These are phyloP conservation scores for Drosophila nebulosa DNA, from an alignment of 1,140 invertebrate genomes.

Conservation along the genomic window DNA sequence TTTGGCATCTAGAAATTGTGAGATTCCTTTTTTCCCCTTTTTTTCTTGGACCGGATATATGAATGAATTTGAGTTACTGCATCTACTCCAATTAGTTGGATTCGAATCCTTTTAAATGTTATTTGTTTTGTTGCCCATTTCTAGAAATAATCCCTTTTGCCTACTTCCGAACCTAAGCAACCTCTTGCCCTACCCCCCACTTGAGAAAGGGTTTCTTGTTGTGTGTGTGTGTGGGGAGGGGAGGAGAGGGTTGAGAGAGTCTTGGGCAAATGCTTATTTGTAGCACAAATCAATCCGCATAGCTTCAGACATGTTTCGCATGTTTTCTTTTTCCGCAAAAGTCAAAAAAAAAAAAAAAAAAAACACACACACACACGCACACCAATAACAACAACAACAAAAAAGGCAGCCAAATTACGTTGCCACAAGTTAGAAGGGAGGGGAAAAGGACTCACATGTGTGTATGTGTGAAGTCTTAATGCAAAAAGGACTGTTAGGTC, in stretches of 20 bases:
- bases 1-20: background rate
- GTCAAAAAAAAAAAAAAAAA: background rate
- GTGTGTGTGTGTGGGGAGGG: background rate
- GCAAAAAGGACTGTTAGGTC: background rate
- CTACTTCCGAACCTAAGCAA: background rate
- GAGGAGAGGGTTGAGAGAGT: background rate
- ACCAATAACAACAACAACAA: background rate
- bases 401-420: constrained; percentile 7
- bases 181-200: background rate
- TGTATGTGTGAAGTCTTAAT: background rate
- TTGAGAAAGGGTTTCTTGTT: background rate
- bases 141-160: background rate
- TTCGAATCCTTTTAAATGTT: constrained; percentile 3
- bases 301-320: constrained; percentile 10
- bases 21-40: background rate
- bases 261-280: background rate
- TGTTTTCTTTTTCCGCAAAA: constrained; percentile 3
- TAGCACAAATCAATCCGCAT: constrained; percentile 14
- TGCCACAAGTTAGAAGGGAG: background rate
- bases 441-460: background rate
- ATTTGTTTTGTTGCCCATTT: constrained; percentile 1
- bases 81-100: constrained; percentile 3
- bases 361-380: background rate
- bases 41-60: background rate
- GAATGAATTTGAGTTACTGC: background rate